These are phyloP conservation scores for Acleris holmiana DNA, from an alignment of 2,888 invertebrate species.

Conservation along the genomic window DNA sequence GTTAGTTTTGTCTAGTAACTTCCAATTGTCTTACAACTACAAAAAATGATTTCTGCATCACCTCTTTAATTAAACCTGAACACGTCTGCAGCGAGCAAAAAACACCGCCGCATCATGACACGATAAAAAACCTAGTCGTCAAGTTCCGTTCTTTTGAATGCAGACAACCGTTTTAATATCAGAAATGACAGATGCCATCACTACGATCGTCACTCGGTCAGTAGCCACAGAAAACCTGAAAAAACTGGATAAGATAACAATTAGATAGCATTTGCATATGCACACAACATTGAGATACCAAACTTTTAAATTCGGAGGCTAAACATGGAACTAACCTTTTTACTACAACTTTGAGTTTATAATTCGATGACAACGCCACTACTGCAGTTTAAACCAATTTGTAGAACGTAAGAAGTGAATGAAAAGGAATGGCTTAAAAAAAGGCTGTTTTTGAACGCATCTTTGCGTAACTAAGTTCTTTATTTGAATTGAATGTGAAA, in stretches of 20 bases:
- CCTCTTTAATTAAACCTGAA: constrained; percentile 31
- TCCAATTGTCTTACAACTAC: constrained; percentile 1
- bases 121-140: constrained; percentile 62
- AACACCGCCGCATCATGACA: constrained; percentile 47
- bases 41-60: constrained; percentile 25
- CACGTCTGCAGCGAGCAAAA: constrained; percentile 35
- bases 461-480: constrained; percentile 71
- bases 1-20: constrained; percentile 6
- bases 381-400: constrained; percentile 1
- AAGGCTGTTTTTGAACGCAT: constrained; percentile 69
- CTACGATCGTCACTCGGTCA: constrained; percentile 52
- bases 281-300: constrained; percentile 57
- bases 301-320: constrained; percentile 17
- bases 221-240: constrained; percentile 50
- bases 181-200: constrained; percentile 80
- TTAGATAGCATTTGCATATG: constrained; percentile 78
- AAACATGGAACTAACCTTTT: constrained; percentile 20
- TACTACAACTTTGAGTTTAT: background rate
- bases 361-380: constrained; percentile 18
- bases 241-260: constrained; percentile 55
- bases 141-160: constrained; percentile 61
- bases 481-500: constrained; percentile 66
- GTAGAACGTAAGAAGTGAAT: constrained; percentile 53
- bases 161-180: constrained; percentile 72
- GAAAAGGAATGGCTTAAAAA: constrained; percentile 60